phyloP scores from a whole-genome alignment of 1,140 invertebrate species.

The Drusus annulatus region DNA sequence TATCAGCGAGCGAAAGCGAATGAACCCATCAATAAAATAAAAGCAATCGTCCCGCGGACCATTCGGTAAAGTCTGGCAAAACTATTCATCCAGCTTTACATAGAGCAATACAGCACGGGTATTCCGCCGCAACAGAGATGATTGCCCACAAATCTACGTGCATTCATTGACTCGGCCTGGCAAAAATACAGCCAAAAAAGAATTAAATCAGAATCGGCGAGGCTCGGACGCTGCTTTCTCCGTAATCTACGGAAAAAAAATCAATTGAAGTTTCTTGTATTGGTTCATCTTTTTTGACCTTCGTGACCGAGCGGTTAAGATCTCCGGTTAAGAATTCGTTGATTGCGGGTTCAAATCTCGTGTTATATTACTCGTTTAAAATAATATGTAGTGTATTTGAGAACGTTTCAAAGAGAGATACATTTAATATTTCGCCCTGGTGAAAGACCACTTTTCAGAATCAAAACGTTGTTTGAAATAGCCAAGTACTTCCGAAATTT shows the following conservation, averaged over 20 bases:
- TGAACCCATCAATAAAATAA: no score
- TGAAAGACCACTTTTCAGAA: no score
- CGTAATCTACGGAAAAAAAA: neutral
- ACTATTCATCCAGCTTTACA: neutral
- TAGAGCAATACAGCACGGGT: neutral
- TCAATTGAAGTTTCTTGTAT: neutral
- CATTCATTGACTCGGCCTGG: constrained; percentile 51
- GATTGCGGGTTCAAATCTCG: no score
- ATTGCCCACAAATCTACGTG: constrained; percentile 57
- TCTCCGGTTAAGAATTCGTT: no score
- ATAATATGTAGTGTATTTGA: no score
- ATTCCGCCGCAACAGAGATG: constrained; percentile 35
- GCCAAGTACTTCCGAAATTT: no score
- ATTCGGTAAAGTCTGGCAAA: neutral
- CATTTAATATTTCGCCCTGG: no score
- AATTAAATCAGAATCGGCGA: neutral
- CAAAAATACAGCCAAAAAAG: constrained; percentile 21
- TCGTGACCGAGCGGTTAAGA: no score
- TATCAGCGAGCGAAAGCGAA: no score
- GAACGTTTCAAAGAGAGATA: no score
- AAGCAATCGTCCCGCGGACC: neutral
- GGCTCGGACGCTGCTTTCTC: neutral
- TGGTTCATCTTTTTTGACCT: neutral
- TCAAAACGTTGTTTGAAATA: no score
- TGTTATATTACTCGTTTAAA: no score